phyloP scores from a whole-genome alignment of 2,113 vertebrate species.

The Eolophus roseicapilla region DNA sequence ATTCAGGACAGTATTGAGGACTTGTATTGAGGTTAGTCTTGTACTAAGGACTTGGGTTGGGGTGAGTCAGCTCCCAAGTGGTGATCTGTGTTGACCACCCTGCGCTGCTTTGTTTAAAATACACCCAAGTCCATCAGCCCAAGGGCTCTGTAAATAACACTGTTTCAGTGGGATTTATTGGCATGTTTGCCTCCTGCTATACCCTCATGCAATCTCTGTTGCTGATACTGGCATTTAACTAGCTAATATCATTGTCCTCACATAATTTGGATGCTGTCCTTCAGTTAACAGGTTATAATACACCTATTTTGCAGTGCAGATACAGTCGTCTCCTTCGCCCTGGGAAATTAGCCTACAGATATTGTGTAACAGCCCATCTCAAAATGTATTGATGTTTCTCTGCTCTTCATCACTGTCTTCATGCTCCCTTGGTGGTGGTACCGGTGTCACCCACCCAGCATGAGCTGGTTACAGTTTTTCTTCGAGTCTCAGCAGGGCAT shows the following conservation, averaged over 20 bases:
- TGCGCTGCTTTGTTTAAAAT: background rate
- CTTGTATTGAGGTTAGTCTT: background rate
- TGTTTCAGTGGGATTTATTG: background rate
- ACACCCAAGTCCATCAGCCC: background rate
- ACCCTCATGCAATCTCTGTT: background rate
- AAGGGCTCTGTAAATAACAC: background rate
- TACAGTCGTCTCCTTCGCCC: background rate
- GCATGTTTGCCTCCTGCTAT: background rate
- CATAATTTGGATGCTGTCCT: background rate
- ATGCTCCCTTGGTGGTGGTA: background rate
- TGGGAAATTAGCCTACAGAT: background rate
- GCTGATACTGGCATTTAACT: background rate
- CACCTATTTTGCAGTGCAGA: background rate
- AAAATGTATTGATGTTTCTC: background rate
- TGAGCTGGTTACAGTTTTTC: background rate
- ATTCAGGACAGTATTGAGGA: background rate
- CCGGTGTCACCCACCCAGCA: background rate
- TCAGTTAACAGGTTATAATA: background rate
- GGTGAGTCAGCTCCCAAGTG: background rate
- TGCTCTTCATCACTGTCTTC: background rate
- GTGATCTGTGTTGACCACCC: background rate
- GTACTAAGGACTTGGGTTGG: background rate
- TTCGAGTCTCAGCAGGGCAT: background rate
- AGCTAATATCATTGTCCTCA: background rate
- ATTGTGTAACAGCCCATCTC: background rate